Evolutionary conservation across 2,113 vertebrate species (phyloP), one percentile per base, ranked within the genome.

Genomic region (Brachionichthys hirsutus): DNA sequence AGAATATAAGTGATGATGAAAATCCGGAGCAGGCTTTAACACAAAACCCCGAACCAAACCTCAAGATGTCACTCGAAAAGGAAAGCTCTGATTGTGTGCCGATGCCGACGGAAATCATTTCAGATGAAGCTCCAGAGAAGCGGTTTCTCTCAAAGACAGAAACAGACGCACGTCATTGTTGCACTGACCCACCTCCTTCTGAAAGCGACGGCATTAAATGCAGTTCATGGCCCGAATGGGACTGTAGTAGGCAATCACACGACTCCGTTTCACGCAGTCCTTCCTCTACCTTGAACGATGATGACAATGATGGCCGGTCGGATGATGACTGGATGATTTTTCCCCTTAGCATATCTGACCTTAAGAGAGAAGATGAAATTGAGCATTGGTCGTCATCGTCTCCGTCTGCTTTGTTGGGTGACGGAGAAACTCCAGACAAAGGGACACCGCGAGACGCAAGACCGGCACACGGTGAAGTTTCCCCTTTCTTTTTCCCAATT

Each of bases 1-100:
- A 66, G 34, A 8, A 61, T 48, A 12, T 55, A 52, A 70, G 34
- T 63, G 50, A 75, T 12, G 47, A 54, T n/a, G 75, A 66, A 22
- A 67, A 16, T 35, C 3, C 9, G 3, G 54, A 54, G 3, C 36
- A 1, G 1, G 2, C 30, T 3, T 50, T 20, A 13, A n/a, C 14
- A 24, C n/a, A 46, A 36, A 13, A 30, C 6, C 2, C 14, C 58
- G 50, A 60, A 20, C 2, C 9, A n/a, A 54, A 11, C 1, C 1
- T 13, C 38, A 16, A 1, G 3, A 30, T 9, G n/a, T n/a, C 20
- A 2, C 3, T 16, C 17, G 12, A 40, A 34, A 36, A 20, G 15
- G 6, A 12, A 54, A 30, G 11, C 13, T 11, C 1, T 62, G 40
- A 12, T 35, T 1, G 17, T 20, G 19, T 45, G 10, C 55, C 41